Evolutionary conservation across 2,888 invertebrate species (phyloP).

Genomic region (Tromatobia lineatoria): DNA sequence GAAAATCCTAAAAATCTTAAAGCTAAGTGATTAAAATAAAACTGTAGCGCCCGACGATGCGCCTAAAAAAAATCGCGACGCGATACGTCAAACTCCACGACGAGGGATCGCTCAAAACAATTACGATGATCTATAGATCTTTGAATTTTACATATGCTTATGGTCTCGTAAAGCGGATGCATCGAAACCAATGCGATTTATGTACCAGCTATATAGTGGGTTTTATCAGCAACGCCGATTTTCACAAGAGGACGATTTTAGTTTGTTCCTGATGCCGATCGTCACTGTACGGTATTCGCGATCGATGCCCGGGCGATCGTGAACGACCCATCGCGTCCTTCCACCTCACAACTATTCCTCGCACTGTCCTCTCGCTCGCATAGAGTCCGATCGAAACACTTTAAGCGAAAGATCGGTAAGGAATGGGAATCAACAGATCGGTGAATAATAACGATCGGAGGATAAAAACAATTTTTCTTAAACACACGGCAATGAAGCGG

Average conservation of each 20-base stretch:
- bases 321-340: constrained; percentile 65
- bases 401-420: neutral
- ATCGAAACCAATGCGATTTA: constrained; percentile 13
- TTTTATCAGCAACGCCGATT: neutral
- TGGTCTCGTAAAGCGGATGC: constrained; percentile 51
- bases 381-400: neutral
- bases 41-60: constrained; percentile 5
- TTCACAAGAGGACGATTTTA: constrained; percentile 67
- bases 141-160: constrained; percentile 7
- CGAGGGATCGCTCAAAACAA: constrained; percentile 29
- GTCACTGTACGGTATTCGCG: constrained; percentile 69
- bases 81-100: constrained; percentile 16
- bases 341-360: constrained; percentile 38
- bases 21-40: constrained; percentile 40
- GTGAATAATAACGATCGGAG: neutral
- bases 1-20: constrained; percentile 69
- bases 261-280: constrained; percentile 67
- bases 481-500: neutral
- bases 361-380: neutral
- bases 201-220: constrained; percentile 4
- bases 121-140: neutral
- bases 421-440: neutral
- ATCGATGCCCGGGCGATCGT: constrained; percentile 66
- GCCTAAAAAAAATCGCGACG: constrained; percentile 45
- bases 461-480: neutral